Base-by-base conservation (phyloP, 2,888 invertebrate genomes). In the Melanophora roralis region DNA sequence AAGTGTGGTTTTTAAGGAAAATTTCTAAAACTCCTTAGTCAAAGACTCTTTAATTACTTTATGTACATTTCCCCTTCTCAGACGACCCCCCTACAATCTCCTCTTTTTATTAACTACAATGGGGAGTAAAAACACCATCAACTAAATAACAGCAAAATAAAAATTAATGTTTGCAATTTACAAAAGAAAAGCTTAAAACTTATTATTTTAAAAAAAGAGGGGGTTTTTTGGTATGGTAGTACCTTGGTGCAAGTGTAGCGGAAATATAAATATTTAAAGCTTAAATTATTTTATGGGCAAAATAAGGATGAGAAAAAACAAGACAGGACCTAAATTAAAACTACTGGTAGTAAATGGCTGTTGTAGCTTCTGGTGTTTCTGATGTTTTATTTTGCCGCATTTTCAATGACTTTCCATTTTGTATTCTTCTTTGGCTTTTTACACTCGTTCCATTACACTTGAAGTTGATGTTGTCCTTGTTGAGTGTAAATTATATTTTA, bases 401-500 rank as follows among this genome's bases (percentile, higher is more conserved):
- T 65, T 55, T 27, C 27, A 38, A 62, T 73, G 47, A 57, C 65
- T 73, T 65, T 73, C 34, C 32, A 49, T 27, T 6, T 27, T 27
- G 27, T 27, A 27, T 57, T 38, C 1, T 16, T 59, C 49, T 45
- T 45, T 19, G 5, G 51, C 21, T 38, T 43, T 51, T 60, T 40
- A 16, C 36, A 5, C 19, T 36, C 14, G 38, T 59, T 12, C 32
- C 23, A 27, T 43, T 38, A 19, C 36, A 9, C 16, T 14, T 38
- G 11, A 55, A 55, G 16, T 43, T 64, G 32, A 47, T 34, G 57
- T 27, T 49, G 49, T 55, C 64, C 45, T 57, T n/a, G 49, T 64
- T 43, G 27, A 57, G 73, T 77, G 81, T 77, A 81, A 77, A 81
- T 77, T 77, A 77, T 77, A 73, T 69, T 73, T 74, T 65, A 73